Percentiles rank a stretch among this genome's conserved stretches.
These are phyloP conservation scores for Macropus fuliginosus DNA, from an alignment of 2,797 vertebrate species.

Conservation along the genomic window DNA sequence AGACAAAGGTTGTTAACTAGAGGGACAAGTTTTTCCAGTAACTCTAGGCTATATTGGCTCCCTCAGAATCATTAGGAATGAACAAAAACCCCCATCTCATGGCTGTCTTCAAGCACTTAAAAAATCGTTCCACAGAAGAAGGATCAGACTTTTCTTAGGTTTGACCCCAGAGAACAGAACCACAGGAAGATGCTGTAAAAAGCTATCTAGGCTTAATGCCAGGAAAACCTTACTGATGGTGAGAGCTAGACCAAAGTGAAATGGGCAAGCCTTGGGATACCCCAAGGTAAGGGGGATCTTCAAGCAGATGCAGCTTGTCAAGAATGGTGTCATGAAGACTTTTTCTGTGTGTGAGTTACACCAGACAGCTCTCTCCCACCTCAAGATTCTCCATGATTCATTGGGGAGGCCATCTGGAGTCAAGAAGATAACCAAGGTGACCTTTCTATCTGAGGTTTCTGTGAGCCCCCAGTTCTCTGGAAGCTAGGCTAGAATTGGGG, in stretches of 20 bases:
- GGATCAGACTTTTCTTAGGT: neutral
- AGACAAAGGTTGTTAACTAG: neutral
- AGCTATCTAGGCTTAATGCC: neutral
- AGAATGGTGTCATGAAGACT: neutral
- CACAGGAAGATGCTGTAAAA: neutral
- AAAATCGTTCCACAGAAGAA: neutral
- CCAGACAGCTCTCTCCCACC: neutral
- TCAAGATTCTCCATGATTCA: neutral
- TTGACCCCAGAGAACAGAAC: neutral
- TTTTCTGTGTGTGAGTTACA: neutral
- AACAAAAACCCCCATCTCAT: neutral
- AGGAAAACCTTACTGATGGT: neutral
- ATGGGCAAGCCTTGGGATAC: neutral
- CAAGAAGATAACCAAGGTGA: neutral
- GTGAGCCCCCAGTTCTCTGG: neutral
- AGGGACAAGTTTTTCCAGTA: neutral
- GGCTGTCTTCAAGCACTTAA: neutral
- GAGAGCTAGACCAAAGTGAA: neutral
- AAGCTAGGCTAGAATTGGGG: neutral
- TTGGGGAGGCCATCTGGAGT: neutral
- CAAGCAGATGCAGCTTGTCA: neutral
- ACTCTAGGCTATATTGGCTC: neutral
- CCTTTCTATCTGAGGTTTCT: neutral
- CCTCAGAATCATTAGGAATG: slow-evolving; percentile 7
- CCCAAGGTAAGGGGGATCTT: neutral